Evolutionary conservation across 2,888 invertebrate genomes (phyloP), one percentile per base, ranked within the genome.

Genomic region (Lasioglossum calceatum): DNA sequence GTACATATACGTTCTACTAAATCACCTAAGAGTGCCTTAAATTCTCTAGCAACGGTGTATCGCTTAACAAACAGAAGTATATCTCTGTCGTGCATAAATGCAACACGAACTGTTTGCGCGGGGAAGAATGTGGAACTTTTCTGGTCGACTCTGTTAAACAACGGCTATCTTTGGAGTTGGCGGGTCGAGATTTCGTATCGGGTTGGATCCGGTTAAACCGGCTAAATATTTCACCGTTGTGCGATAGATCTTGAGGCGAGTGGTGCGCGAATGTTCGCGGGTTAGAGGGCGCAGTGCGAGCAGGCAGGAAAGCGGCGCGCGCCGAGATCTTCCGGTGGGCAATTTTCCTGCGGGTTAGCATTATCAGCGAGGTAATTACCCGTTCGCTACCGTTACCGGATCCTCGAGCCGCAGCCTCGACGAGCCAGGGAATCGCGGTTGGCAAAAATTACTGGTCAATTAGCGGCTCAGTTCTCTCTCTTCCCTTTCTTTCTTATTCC

Each of bases 341-440:
- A 89, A 91, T 91, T 91, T 91, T 91, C 83, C 89, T 86, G 89
- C 82, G 84, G 77, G 84, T 89, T 88, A 88, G 85, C 85, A 89
- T 91, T 88, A 89, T 86, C 79, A 84, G 84, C 82, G 76, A 73
- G 82, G 87, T 91, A 91, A 91, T 91, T 90, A 88, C 74, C 87
- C 77, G 84, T 86, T 88, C 81, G 89, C 87, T 91, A 88, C 89
- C 90, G 91, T 91, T 91, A 91, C 86, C 86, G 90, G 89, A 91
- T 89, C 87, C 85, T 86, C 87, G 84, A 84, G 87, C 88, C 81
- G 78, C 82, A 73, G 74, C 58, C 73, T 72, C 79, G 76, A 73
- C 84, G 79, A 80, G 81, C 79, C 82, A 83, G 84, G 76, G 89
- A 91, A 88, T 89, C 86, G 84, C 72, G 87, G 87, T 88, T 84